A percentile compares a stretch with the other conserved stretches of the same genome.
These are phyloP conservation scores for Gulo gulo DNA, from an alignment of 2,113 vertebrate species.

Conservation along the genomic window DNA sequence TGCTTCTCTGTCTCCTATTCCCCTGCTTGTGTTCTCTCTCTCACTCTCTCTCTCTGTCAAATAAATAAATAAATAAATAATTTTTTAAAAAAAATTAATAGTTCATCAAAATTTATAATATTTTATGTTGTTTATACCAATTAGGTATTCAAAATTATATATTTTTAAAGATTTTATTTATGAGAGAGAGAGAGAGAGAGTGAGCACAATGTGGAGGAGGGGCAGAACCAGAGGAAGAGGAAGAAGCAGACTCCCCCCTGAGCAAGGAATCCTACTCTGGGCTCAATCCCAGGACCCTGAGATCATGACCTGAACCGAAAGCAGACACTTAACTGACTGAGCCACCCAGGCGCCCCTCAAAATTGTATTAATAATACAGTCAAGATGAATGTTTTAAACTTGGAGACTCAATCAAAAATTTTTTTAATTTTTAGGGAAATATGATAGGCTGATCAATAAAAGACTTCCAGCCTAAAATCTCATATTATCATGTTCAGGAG, in stretches of 20 bases:
- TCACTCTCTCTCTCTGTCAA: too few relatives aligned
- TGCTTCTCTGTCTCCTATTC: too few relatives aligned
- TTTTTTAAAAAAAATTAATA: neutral
- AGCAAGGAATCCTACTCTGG: neutral
- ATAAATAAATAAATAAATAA: too few relatives aligned
- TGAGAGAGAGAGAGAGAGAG: neutral
- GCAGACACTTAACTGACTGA: neutral
- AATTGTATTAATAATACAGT: neutral
- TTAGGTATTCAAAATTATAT: neutral
- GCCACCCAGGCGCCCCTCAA: neutral
- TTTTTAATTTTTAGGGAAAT: conserved; percentile 20
- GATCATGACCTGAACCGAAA: too few relatives aligned
- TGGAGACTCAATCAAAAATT: neutral
- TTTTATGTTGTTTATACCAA: neutral
- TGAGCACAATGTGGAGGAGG: neutral
- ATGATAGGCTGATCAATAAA: conserved; percentile 43
- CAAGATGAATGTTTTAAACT: neutral
- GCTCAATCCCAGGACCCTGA: neutral
- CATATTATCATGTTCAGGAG: conserved; percentile 28
- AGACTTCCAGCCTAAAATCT: conserved; percentile 29
- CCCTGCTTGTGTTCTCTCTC: too few relatives aligned
- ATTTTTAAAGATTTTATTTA: neutral
- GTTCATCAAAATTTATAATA: conserved; percentile 1
- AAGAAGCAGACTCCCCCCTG: neutral
- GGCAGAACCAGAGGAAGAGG: too few relatives aligned